Percentiles rank a stretch among this genome's conserved stretches.
Evolutionary conservation across 2,888 invertebrate species (phyloP).

Genomic region (Heteromyza rotundicornis): DNA sequence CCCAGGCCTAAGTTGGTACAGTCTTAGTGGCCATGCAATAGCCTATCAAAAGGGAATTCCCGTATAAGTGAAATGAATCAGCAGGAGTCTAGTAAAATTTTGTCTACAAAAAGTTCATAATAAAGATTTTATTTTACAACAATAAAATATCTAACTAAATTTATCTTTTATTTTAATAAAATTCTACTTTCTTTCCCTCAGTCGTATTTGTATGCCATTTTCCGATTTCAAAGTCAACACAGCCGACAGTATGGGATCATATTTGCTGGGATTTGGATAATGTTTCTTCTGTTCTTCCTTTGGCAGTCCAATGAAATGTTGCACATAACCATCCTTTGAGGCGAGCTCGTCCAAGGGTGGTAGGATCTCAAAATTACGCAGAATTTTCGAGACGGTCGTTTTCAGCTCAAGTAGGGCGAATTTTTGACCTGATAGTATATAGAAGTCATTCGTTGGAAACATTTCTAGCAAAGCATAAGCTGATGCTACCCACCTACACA

Average conservation of each 20-base stretch:
- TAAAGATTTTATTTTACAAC: not conserved
- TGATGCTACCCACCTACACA: conserved; percentile 46
- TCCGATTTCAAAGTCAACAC: conserved; percentile 36
- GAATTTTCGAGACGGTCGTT: conserved; percentile 63
- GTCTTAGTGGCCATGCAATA: conserved; percentile 46
- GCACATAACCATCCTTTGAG: conserved; percentile 44
- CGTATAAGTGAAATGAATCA: too few relatives aligned
- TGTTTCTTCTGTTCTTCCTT: conserved; percentile 26
- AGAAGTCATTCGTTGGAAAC: not conserved
- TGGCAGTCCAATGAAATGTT: conserved; percentile 38
- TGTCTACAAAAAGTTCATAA: not conserved
- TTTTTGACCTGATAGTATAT: conserved; percentile 58
- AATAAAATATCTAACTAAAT: too few relatives aligned
- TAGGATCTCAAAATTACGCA: conserved; percentile 63
- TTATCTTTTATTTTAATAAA: conserved; percentile 11
- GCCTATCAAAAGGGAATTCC: too few relatives aligned
- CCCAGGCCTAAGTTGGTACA: conserved; percentile 51
- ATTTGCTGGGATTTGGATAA: conserved; percentile 21
- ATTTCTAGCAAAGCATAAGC: too few relatives aligned
- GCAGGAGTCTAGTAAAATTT: not conserved
- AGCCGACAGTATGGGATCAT: conserved; percentile 31
- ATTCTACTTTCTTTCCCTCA: conserved; percentile 28
- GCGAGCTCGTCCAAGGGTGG: conserved; percentile 59
- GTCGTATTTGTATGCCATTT: conserved; percentile 30
- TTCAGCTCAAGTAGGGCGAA: conserved; percentile 67